These are phyloP conservation scores for Ophraella communa DNA, from an alignment of 2,888 invertebrate genomes.

Conservation along the genomic window DNA sequence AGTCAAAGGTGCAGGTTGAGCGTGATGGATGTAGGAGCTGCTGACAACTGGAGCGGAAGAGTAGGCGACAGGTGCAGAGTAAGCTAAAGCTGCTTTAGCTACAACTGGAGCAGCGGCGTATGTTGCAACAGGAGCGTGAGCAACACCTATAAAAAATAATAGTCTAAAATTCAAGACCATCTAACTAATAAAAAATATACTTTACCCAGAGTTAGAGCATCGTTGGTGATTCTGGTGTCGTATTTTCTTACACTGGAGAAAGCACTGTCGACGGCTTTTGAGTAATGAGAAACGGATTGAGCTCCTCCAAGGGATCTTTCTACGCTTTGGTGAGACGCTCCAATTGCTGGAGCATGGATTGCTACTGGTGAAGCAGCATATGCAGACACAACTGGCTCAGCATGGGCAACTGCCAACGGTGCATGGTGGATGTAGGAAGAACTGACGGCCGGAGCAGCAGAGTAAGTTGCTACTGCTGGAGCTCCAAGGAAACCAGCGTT, in stretches of 20 bases:
- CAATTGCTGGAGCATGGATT: constrained; percentile 53
- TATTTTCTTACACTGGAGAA: constrained; percentile 68
- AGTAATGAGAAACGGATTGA: constrained; percentile 61
- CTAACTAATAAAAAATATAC: constrained; percentile 2
- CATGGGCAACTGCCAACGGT: constrained; percentile 32
- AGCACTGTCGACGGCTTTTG: constrained; percentile 67
- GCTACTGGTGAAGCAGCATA: constrained; percentile 54
- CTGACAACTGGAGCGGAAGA: constrained; percentile 34
- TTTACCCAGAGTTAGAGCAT: constrained; percentile 58
- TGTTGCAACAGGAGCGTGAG: constrained; percentile 38
- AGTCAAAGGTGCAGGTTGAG: constrained; percentile 5
- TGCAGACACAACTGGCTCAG: constrained; percentile 29
- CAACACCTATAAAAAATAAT: constrained; percentile 1
- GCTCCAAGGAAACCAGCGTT: constrained; percentile 64
- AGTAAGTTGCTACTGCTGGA: constrained; percentile 43
- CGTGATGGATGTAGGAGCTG: constrained; percentile 18
- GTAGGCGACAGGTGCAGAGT: constrained; percentile 49
- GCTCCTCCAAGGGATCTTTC: constrained; percentile 65
- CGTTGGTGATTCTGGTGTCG: constrained; percentile 67
- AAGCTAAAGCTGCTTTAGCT: constrained; percentile 32
- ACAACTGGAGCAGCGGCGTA: constrained; percentile 47
- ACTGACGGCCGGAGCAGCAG: constrained; percentile 44
- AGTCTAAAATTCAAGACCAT: too few species aligned
- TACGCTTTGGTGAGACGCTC: constrained; percentile 65
- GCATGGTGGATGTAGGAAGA: constrained; percentile 43